Percentiles rank a stretch among this genome's conserved stretches.
These are phyloP conservation scores for Crypturellus undulatus DNA, from an alignment of 2,113 vertebrate genomes.

Conservation along the genomic window DNA sequence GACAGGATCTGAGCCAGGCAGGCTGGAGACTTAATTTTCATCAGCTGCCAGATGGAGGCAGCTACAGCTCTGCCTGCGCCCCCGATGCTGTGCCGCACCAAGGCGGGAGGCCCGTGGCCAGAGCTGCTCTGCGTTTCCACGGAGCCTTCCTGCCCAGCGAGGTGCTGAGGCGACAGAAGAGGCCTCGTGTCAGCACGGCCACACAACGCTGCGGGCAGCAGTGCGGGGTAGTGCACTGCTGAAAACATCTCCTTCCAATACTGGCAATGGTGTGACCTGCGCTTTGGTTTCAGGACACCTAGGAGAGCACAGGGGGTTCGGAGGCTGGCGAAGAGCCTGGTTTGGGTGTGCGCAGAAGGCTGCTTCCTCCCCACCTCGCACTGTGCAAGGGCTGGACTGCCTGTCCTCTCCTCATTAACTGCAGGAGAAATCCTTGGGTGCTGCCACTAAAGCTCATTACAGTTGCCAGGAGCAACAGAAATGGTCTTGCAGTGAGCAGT, in stretches of 20 bases:
- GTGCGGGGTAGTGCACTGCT: not conserved
- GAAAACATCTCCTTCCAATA: not conserved
- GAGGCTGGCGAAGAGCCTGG: not conserved
- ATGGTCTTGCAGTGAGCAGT: not conserved
- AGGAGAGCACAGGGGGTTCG: accelerated
- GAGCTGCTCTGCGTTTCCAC: not conserved
- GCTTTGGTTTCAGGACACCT: not conserved
- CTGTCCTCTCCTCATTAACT: not conserved
- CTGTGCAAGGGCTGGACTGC: not conserved
- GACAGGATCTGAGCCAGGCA: not conserved
- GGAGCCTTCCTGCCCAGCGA: not conserved
- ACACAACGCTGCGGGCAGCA: not conserved
- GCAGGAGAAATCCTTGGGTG: not conserved
- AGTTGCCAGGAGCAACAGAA: not conserved
- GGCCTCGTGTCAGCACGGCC: not conserved
- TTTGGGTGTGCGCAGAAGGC: not conserved
- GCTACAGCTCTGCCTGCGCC: not conserved
- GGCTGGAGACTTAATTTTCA: not conserved
- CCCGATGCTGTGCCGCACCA: no score
- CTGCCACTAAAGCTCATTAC: not conserved
- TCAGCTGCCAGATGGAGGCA: not conserved
- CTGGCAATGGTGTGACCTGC: not conserved
- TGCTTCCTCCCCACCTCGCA: not conserved
- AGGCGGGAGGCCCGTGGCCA: no score
- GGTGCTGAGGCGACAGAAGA: not conserved